These are phyloP conservation scores for Vireo altiloquus DNA, from an alignment of 2,113 vertebrate species.

Conservation along the genomic window DNA sequence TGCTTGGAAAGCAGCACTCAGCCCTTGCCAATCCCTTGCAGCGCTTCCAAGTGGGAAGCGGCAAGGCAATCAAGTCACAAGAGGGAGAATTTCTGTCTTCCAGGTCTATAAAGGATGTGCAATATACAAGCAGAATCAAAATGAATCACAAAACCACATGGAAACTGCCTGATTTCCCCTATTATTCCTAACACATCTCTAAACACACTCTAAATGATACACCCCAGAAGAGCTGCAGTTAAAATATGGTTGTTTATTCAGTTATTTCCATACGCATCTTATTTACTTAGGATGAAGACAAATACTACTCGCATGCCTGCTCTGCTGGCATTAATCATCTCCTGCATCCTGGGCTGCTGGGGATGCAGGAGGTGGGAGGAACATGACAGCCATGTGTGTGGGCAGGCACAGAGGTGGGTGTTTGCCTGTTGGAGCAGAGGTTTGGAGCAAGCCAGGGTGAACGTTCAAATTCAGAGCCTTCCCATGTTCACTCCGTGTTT, in stretches of 20 bases:
- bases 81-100: background rate
- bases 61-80: background rate
- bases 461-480: background rate
- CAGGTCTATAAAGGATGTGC: background rate
- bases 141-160: background rate
- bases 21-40: background rate
- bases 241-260: background rate
- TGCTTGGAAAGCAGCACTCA: background rate
- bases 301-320: background rate
- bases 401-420: background rate
- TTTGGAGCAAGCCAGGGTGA: background rate
- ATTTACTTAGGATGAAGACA: background rate
- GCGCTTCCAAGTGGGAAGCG: accelerated
- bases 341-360: background rate
- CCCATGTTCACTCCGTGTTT: background rate
- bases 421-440: slow-evolving; percentile 27
- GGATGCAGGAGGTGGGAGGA: slow-evolving; percentile 23
- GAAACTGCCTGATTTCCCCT: background rate
- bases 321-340: slow-evolving; percentile 27
- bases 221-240: background rate
- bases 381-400: background rate
- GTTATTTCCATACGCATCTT: accelerated
- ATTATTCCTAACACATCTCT: background rate
- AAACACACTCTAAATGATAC: background rate
- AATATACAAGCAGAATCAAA: background rate